A percentile compares a stretch with the other conserved stretches of the same genome.
phyloP scores from a whole-genome alignment of 2,888 invertebrate genomes.

The Caprella mutica region DNA sequence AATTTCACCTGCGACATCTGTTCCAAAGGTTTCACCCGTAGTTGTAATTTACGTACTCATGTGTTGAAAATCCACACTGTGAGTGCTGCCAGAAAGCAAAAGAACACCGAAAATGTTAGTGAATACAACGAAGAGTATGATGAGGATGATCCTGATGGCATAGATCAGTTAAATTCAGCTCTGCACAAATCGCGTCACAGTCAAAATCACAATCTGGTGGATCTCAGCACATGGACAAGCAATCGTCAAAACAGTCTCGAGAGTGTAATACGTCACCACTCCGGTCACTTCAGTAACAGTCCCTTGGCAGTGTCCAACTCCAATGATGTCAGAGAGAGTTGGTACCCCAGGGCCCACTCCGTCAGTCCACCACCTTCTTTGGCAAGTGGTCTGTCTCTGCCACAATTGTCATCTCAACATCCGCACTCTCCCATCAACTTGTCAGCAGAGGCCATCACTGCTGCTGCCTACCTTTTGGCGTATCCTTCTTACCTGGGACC shows the following conservation, averaged over 20 bases:
- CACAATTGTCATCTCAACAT: conserved; percentile 15
- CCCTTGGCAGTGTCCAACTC: conserved; percentile 6
- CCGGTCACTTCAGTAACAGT: background rate
- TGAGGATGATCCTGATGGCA: conserved; percentile 19
- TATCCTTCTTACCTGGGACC: conserved; percentile 24
- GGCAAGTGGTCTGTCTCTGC: conserved; percentile 1
- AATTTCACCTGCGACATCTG: conserved; percentile 27
- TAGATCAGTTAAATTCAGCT: conserved; percentile 13
- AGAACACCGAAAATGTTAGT: no score
- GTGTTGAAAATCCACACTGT: conserved; percentile 24
- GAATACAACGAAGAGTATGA: conserved; percentile 21
- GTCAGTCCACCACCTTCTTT: conserved; percentile 10
- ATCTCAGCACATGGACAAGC: conserved; percentile 1
- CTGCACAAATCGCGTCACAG: background rate
- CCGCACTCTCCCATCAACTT: conserved; percentile 32
- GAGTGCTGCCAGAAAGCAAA: no score
- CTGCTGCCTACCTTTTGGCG: conserved; percentile 33
- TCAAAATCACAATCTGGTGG: background rate
- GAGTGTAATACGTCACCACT: background rate
- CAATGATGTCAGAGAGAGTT: background rate
- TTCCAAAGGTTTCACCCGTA: conserved; percentile 31
- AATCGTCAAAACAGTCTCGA: background rate
- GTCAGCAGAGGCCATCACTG: conserved; percentile 31
- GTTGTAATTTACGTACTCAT: conserved; percentile 27
- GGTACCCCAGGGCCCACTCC: background rate